phyloP scores from a whole-genome alignment of 2,888 invertebrate genomes.

The Latrodectus elegans region DNA sequence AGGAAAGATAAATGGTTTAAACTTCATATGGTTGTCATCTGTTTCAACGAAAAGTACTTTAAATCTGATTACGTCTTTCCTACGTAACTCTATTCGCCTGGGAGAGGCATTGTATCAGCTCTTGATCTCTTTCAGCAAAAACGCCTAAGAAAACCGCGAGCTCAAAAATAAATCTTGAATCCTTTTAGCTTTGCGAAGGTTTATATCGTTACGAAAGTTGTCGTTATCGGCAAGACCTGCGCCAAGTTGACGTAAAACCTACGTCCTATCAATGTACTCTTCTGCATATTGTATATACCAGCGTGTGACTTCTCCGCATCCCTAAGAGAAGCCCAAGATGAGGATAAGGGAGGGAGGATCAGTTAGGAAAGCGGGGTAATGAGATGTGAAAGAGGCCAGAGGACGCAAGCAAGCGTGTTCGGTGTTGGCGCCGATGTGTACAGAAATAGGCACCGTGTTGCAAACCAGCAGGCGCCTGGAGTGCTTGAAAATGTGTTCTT shows the following conservation, averaged over 20 bases:
- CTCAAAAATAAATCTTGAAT: background rate
- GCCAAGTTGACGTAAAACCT: slow-evolving; percentile 29
- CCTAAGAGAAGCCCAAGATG: background rate
- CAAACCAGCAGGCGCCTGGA: background rate
- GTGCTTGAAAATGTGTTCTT: slow-evolving; percentile 2
- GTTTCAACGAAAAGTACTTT: too few species aligned
- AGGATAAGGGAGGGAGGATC: background rate
- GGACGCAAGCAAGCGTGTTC: slow-evolving; percentile 45
- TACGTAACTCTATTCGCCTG: too few species aligned
- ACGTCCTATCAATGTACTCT: slow-evolving; percentile 24
- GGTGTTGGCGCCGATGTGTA: slow-evolving; percentile 53
- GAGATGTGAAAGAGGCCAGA: slow-evolving; percentile 60
- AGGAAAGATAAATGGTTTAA: too few species aligned
- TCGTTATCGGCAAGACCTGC: slow-evolving; percentile 20
- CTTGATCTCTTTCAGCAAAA: background rate
- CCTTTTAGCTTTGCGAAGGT: background rate
- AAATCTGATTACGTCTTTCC: too few species aligned
- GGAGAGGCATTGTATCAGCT: background rate
- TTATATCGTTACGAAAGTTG: slow-evolving; percentile 2
- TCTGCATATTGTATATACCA: slow-evolving; percentile 24
- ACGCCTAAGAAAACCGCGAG: background rate
- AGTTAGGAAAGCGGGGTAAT: slow-evolving; percentile 40
- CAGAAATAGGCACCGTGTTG: slow-evolving; percentile 48
- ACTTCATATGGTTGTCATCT: too few species aligned
- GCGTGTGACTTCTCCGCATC: background rate